Base-by-base conservation (phyloP, 2,888 invertebrate genomes). In the Zelleria hepariella region DNA sequence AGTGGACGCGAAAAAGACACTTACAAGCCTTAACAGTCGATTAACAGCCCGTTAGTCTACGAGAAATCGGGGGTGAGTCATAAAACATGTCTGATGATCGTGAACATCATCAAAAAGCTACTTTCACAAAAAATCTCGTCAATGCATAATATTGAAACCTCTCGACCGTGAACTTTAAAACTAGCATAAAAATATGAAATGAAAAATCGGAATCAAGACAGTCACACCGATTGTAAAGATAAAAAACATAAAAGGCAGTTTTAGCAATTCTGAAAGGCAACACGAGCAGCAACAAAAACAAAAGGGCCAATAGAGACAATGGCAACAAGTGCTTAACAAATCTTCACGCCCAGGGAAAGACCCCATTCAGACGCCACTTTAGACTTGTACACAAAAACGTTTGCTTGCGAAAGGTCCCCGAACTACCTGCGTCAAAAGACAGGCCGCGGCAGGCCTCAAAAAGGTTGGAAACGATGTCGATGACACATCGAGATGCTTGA, bases 341-440 rank as follows among this genome's bases (percentile, higher is more conserved):
- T 26, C 55, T 54, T 66, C 67, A 69, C 67, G 67, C 68, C 66
- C 64, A 60, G 61, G 62, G 67, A 64, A 62, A 63, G 61, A 65
- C 64, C 65, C 71, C 74, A 75, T 79, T 76, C 74, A 76, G 71
- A 66, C 64, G 63, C 67, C 68, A 52, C 52, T 58, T 51, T 47
- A 47, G 25, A 48, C 20, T 48, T 23, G 66, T 65, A 72, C 72
- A 82, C 84, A 85, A 58, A 82, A 84, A 62, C 64, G 63, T 67
- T 66, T 64, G 65, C 69, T 73, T 70, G 71, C 78, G 65, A 80
- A 82, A 80, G 79, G 76, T 75, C 69, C 68, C 7, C 23, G 57
- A 26, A 42, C 84, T 86, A 86, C 86, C 86, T 86, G 85, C 78
- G 71, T 71, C 65, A 73, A 69, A 70, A 7, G 58, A 70, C 68